Base-by-base conservation (phyloP, 1,140 invertebrate genomes). In the Caenorhabditis briggsae region DNA sequence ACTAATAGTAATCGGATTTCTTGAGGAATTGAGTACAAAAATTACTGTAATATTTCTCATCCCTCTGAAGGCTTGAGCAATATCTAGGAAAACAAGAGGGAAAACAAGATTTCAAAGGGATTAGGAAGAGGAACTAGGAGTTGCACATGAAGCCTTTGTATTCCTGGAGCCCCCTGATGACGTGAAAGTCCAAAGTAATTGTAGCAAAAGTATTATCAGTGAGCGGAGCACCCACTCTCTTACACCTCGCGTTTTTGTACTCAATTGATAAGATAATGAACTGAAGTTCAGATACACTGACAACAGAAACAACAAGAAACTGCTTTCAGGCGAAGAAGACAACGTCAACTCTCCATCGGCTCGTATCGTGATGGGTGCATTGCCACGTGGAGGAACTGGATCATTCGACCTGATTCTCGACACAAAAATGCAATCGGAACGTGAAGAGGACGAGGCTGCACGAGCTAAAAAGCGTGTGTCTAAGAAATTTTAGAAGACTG, bases 311-410 rank as follows among this genome's bases (percentile, higher is more conserved):
- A 46, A 12, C 0, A 55, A 25, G 23, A 56, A 11, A 61, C 82
- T 43, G 20, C 64, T 91, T 94, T 89, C 89, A 95, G 95, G 94
- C 43, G 94, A 94, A 88, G 88, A 93, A 56, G 97, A 99, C 93
- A 93, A 94, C 87, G 93, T 99, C 33, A 93, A 94, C 59, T 97
- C 96, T 61, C 96, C 97, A 0, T 97, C 97, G 0, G 95, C 96
- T 91, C 95, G 96, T 87, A 91, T 99, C 5, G 96, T 98, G 93
- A 90, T 96, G 11, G 97, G 97, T 0, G 95, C 96, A 91, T 95
- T 95, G 6, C 95, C 96, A 82, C 94, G 94, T 84, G 95, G 94
- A 87, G 97, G 97, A 3, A 98, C 97, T 12, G 97, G 97, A 8
- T 93, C 94, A 5, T 97, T 97, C 93, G 94, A 94, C 56, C 65